Conservation (phyloP, 2,113 vertebrate species). For the Empidonax traillii region DNA sequence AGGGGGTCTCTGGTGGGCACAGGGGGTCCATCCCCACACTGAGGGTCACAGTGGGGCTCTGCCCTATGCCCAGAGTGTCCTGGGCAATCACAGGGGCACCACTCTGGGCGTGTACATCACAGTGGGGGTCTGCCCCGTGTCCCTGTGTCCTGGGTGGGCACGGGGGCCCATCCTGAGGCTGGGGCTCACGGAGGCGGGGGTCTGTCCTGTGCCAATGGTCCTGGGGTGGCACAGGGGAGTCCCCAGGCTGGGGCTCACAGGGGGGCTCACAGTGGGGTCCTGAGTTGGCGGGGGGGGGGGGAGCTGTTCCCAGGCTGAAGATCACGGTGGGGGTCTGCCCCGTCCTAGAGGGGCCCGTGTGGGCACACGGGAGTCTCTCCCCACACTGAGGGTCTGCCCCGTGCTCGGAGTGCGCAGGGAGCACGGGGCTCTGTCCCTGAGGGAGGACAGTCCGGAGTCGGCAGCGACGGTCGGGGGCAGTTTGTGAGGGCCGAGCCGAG, state of each 20-base stretch:
- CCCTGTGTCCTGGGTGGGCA: background rate
- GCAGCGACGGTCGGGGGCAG: background rate
- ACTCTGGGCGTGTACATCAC: no score
- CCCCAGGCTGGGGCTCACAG: background rate
- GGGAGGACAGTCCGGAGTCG: no score
- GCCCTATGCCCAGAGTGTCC: background rate
- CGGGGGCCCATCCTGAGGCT: background rate
- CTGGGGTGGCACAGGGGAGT: no score
- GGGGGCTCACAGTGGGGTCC: background rate
- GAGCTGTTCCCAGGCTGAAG: background rate
- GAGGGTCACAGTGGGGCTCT: background rate
- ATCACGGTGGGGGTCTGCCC: fast-evolving
- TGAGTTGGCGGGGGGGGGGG: fast-evolving
- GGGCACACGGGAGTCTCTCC: background rate
- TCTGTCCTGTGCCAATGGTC: background rate
- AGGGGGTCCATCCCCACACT: no score
- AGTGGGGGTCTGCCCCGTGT: background rate
- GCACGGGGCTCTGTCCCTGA: background rate
- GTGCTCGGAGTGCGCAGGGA: background rate
- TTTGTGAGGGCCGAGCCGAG: background rate
- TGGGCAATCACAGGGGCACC: background rate
- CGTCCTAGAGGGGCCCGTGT: background rate
- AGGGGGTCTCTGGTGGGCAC: background rate
- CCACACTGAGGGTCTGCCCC: background rate
- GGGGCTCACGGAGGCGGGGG: no score